Conservation (phyloP, 2,888 invertebrate species). For the Heliconius ismenius region DNA sequence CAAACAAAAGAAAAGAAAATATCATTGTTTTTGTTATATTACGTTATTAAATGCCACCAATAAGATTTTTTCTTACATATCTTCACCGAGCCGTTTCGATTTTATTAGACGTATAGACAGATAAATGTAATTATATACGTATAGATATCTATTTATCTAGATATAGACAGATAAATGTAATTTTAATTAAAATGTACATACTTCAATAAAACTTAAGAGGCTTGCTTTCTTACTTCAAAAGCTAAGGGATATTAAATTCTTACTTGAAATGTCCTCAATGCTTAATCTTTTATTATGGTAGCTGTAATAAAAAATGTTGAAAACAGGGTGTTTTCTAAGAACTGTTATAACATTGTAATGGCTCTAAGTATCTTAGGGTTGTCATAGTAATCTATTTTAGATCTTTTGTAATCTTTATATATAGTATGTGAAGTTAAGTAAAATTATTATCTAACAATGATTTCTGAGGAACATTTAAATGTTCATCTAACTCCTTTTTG, state of each 20-base stretch:
- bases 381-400: neutral
- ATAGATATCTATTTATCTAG: too few species aligned
- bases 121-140: too few species aligned
- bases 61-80: too few species aligned
- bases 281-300: slow-evolving; percentile 21
- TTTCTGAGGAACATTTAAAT: neutral
- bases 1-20: too few species aligned
- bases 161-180: neutral
- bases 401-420: neutral
- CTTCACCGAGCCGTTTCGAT: too few species aligned
- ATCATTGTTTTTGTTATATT: too few species aligned
- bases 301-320: slow-evolving; percentile 26
- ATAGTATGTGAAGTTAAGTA: neutral
- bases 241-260: slow-evolving; percentile 26
- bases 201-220: neutral
- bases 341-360: slow-evolving; percentile 18
- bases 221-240: neutral
- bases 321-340: slow-evolving; percentile 21
- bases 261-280: slow-evolving; percentile 17
- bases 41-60: too few species aligned
- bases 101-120: too few species aligned
- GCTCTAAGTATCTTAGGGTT: neutral
- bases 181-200: neutral
- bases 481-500: too few species aligned
- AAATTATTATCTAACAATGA: neutral